Conservation (phyloP, 2,888 invertebrate genomes). For the Cephus spinipes region DNA sequence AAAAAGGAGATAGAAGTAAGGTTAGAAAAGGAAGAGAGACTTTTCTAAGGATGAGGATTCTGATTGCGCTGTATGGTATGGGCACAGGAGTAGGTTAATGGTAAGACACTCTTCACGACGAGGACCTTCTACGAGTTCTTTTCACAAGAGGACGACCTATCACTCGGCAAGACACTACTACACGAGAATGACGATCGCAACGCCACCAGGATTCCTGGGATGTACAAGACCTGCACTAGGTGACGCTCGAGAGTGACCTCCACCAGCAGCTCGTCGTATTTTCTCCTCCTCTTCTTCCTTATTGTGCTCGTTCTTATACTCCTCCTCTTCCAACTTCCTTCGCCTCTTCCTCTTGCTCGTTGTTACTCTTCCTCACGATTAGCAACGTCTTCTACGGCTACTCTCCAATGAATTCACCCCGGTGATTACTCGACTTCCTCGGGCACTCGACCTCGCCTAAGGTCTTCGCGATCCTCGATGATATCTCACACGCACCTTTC, state of each 20-base stretch:
- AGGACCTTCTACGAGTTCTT: background rate
- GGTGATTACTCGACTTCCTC: background rate
- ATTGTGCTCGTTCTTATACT: background rate
- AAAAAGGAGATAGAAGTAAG: background rate
- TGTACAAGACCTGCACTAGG: conserved; percentile 23
- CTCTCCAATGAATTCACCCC: background rate
- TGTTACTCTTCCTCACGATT: background rate
- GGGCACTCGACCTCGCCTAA: conserved; percentile 4
- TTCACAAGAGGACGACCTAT: background rate
- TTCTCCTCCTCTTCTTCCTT: conserved; percentile 29
- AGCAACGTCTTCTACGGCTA: background rate
- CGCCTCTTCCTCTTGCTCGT: background rate
- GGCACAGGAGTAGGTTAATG: background rate
- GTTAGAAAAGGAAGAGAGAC: background rate
- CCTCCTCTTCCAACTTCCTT: background rate
- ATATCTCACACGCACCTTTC: conserved; percentile 20
- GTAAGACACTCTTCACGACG: background rate
- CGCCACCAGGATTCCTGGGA: background rate
- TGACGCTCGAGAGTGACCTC: conserved; percentile 41
- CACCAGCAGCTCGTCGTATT: background rate
- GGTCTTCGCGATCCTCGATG: conserved; percentile 14
- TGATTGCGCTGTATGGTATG: background rate
- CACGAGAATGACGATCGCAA: background rate
- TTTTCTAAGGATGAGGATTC: background rate
- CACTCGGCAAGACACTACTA: background rate